Evolutionary conservation across 1,140 invertebrate genomes (phyloP), one percentile per base, ranked within the genome.

Genomic region (Pemphigus obesinymphae): DNA sequence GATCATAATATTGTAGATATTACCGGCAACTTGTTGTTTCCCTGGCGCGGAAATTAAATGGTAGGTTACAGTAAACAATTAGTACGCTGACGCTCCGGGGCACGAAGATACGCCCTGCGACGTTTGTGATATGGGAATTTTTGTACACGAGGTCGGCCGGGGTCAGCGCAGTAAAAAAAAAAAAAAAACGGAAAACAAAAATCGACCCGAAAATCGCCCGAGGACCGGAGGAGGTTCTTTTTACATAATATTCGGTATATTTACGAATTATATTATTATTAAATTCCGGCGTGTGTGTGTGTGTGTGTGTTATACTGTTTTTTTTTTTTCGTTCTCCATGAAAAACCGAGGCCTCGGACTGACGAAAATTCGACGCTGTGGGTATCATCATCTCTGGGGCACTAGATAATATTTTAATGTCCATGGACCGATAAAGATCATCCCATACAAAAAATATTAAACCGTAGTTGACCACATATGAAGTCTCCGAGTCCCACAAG

Each of bases 391-490:
- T 80, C 34, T 78, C n/a, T 40, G 55, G 37, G 76, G 53, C 50
- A n/a, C 48, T 34, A 75, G 50, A 76, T 76, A 80, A 61, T 80
- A 80, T 80, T 80, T 80, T 80, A 80, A 80, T 63, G 76, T 80
- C 76, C 76, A 37, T 80, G 55, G 55, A 31, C 34, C 55, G 76
- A 80, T 80, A 80, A 80, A 40, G 53, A 80, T 80, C 76, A 58
- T 78, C 50, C 73, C 73, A 37, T 78, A 58, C 20, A 37, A 76
- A 70, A 75, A 70, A 45, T 45, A 70, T 34, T 8, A 70, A 70
- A 45, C 66, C 45, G 43, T n/a, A n/a, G n/a, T 73, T 80, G 76
- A 80, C 76, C 76, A 63, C 76, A 45, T 80, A 80, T 80, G 53
- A 80, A 61, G 76, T 45, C n/a, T n/a, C 55, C 17, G 20, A 61